phyloP scores from a whole-genome alignment of 1,140 invertebrate genomes.

The Megathymus violae region DNA sequence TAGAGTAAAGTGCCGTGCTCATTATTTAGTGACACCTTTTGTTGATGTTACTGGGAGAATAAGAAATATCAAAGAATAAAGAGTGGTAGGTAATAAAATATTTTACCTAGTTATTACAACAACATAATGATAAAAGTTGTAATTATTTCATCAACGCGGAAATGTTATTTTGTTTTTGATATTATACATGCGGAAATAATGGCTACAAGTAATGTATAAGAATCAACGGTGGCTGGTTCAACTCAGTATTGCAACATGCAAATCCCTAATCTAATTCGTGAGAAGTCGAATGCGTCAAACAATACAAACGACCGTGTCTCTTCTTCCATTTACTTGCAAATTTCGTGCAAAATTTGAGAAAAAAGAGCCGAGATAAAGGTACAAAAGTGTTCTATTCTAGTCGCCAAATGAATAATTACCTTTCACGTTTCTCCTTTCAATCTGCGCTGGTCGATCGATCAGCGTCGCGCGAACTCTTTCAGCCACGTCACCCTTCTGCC shows the following conservation, averaged over 20 bases:
- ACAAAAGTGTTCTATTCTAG: slow-evolving; percentile 83
- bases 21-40: too few species aligned
- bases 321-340: slow-evolving; percentile 81
- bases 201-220: slow-evolving; percentile 10
- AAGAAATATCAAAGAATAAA: too few species aligned
- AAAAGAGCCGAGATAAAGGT: slow-evolving; percentile 79
- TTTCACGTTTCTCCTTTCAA: slow-evolving; percentile 82
- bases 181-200: slow-evolving; percentile 3
- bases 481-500: slow-evolving; percentile 72
- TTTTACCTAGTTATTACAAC: too few species aligned
- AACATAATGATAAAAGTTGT: too few species aligned
- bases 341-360: slow-evolving; percentile 79
- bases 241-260: slow-evolving; percentile 36
- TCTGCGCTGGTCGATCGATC: slow-evolving; percentile 77
- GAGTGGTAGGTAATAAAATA: too few species aligned
- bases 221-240: background rate
- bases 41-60: too few species aligned
- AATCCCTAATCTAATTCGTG: slow-evolving; percentile 60
- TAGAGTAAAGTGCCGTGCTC: too few species aligned
- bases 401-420: slow-evolving; percentile 83
- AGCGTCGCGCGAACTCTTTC: slow-evolving; percentile 80
- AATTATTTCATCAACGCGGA: background rate
- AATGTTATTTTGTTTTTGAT: background rate
- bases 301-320: slow-evolving; percentile 79
- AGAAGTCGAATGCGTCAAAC: slow-evolving; percentile 65